Conservation (phyloP, 92 coral and sea anemone genomes). For the Zoanthus gigantus region DNA sequence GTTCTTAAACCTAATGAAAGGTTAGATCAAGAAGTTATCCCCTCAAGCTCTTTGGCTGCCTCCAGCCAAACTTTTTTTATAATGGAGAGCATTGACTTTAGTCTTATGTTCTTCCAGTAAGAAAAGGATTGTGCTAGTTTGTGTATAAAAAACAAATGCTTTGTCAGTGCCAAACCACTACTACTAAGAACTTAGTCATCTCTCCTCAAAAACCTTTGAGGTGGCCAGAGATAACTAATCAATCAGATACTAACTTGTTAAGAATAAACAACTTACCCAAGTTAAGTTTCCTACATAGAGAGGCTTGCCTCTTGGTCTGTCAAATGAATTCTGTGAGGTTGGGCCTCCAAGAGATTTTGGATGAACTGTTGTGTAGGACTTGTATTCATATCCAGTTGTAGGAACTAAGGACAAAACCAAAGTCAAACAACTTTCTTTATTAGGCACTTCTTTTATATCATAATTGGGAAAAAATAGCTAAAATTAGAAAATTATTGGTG, state of each 20-base stretch:
- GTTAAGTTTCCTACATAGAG: slow-evolving; percentile 97
- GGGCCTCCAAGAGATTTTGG: slow-evolving; percentile 95
- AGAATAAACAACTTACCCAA: slow-evolving; percentile 77
- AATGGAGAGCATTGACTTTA: no score
- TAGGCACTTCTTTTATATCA: no score
- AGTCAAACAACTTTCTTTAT: background rate
- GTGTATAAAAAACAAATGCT: no score
- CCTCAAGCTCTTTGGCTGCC: no score
- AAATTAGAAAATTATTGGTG: no score
- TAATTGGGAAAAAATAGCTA: no score
- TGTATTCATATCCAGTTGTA: slow-evolving; percentile 84
- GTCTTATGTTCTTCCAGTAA: no score
- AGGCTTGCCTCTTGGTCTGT: slow-evolving; percentile 90
- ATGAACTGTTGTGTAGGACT: slow-evolving; percentile 96
- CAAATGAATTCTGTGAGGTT: slow-evolving; percentile 75
- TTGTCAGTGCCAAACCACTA: no score
- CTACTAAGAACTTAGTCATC: background rate
- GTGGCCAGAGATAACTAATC: background rate
- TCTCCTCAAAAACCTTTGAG: background rate
- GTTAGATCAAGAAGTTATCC: no score
- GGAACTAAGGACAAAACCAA: slow-evolving; percentile 12
- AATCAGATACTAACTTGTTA: background rate
- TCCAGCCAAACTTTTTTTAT: no score
- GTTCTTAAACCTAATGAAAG: no score
- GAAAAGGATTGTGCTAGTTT: no score